Conservation (phyloP, 2,113 vertebrate genomes). For the Gnathonemus longibarbis region DNA sequence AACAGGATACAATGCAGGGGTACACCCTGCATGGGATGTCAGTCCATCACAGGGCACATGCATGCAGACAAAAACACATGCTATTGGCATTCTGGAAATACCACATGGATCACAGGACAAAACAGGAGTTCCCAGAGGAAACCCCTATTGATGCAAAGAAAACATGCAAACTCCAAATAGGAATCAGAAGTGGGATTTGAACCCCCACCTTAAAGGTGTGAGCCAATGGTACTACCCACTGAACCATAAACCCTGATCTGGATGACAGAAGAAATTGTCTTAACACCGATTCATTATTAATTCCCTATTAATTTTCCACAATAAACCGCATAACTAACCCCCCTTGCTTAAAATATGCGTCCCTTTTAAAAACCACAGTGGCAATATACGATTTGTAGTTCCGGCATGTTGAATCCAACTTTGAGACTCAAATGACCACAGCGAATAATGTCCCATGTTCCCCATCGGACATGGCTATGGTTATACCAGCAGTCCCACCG, state of each 20-base stretch:
- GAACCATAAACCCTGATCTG: not conserved
- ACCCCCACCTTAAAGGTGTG: not conserved
- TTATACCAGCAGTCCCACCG: not conserved
- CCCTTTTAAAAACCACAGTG: not conserved
- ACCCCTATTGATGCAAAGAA: not conserved
- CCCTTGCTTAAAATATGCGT: not conserved
- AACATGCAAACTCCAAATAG: not conserved
- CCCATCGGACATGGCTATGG: not conserved
- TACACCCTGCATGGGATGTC: not conserved
- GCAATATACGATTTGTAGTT: not conserved
- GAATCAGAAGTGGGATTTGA: not conserved
- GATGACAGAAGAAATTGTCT: not conserved
- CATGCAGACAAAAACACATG: not conserved
- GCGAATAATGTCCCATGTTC: not conserved
- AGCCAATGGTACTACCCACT: not conserved
- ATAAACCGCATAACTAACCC: not conserved
- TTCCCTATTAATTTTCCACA: not conserved
- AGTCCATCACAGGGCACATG: not conserved
- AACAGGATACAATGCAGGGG: not conserved
- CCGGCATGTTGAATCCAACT: not conserved
- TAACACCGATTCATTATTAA: not conserved
- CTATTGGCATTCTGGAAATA: not conserved
- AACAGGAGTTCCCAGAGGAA: not conserved
- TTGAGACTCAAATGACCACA: slow-evolving; percentile 4
- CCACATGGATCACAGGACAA: not conserved